Base-by-base conservation (phyloP, 2,797 vertebrate genomes). In the Falco novaeseelandiae region DNA sequence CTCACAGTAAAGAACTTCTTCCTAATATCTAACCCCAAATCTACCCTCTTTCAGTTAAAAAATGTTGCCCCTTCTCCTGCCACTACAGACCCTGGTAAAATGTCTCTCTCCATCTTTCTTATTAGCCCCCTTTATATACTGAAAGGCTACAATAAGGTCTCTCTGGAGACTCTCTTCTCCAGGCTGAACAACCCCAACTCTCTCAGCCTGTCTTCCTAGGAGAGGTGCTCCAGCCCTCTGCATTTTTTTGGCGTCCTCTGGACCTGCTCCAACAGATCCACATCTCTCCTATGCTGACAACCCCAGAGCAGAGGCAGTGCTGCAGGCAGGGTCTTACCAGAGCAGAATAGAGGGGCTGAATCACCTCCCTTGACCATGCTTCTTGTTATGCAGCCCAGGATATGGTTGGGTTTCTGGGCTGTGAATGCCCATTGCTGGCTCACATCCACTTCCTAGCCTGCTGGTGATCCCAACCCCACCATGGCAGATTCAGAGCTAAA, bases 11-110 rank as follows among this genome's bases (percentile, higher is more conserved):
- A 57, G 0, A 8, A 72, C 51, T 62, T 62, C 59, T 55, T 16
- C 22, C n/a, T 59, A 6, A 36, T 1, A 0, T 42, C 30, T 5
- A 21, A 18, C 1, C 22, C 20, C 6, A 6, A 2, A 8, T 0
- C 34, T 73, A 3, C 9, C 62, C 29, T 79, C 13, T 74, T 11
- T 6, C 40, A 38, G 0, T 70, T 46, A 38, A 63, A 48, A 82
- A 32, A 52, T 16, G 12, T 52, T 57, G 42, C 21, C 69, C 38
- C 44, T 70, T 44, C 42, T 44, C 42, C 42, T 44, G 16, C 42
- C 42, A 44, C 42, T 44, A 44, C 42, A 44, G 42, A 44, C 42
- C 42, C 16, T 18, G 42, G 42, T 44, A 44, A 44, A 44, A 44
- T 17, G 42, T 44, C 42, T 44, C 42, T 44, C 42, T 44, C 16